phyloP scores from a whole-genome alignment of 2,113 vertebrate genomes.

The Hypocryptadius cinnamomeus region DNA sequence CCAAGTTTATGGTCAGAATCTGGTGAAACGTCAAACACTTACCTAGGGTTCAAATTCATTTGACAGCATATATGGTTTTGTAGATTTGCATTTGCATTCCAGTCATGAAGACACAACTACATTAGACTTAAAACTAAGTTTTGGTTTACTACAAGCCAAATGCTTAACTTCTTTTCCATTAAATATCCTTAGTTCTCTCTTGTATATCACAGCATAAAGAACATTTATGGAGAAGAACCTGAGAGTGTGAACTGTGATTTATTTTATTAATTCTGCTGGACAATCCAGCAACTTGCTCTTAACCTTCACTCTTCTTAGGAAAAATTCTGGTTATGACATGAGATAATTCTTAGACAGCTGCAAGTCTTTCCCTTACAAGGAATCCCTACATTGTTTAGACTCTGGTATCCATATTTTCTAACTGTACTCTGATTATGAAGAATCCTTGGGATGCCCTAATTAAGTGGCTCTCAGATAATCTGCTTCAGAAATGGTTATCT shows the following conservation, averaged over 20 bases:
- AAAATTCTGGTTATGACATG: background rate
- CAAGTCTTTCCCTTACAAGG: constrained; percentile 32
- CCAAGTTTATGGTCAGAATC: background rate
- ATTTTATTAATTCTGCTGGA: background rate
- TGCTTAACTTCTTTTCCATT: background rate
- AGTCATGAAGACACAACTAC: background rate
- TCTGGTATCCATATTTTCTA: background rate
- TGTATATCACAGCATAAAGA: background rate
- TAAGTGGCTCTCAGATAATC: background rate
- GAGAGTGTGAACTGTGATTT: background rate
- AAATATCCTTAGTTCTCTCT: background rate
- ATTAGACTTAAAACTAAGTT: background rate
- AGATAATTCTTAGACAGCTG: background rate
- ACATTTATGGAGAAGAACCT: background rate
- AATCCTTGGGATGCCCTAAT: background rate
- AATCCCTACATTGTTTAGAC: background rate
- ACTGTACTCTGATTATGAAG: background rate
- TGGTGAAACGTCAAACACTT: background rate
- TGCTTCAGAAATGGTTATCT: background rate
- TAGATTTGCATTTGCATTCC: background rate
- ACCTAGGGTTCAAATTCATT: background rate
- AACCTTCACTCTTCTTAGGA: background rate
- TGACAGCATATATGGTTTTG: background rate
- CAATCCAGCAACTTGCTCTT: background rate
- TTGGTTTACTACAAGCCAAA: background rate